Evolutionary conservation across 2,113 vertebrate species (phyloP), one percentile per base, ranked within the genome.

Genomic region (Neogale vison): DNA sequence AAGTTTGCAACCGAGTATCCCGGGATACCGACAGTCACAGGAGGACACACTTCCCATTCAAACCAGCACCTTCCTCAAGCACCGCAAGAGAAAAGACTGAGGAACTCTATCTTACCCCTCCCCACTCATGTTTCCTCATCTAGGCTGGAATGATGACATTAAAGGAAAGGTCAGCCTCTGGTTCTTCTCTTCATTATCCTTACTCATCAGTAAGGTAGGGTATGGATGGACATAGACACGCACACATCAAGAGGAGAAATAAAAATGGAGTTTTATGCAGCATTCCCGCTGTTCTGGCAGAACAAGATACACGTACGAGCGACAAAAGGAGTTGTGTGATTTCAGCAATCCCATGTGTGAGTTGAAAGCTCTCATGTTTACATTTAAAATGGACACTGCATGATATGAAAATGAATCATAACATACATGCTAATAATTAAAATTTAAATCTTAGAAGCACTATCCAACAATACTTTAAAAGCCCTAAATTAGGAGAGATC

Each of bases 291-390:
- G 21, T n/a, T 61, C 47, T 26, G 17, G 12, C 14, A 63, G 13
- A n/a, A 93, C 2, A 39, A 72, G 57, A 57, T 15, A 26, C 0
- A 7, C 0, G 1, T 1, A 42, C 0, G 0, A 42, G 31, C 39
- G 31, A 69, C n/a, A 42, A 29, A 67, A 29, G 3, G 14, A 63
- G 9, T 12, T 29, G 21, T 7, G 13, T 20, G 0, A 42, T 21
- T 69, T 63, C 1, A 42, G 6, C 1, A 8, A 72, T 17, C 71
- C 34, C 11, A 10, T 5, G 1, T 36, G 3, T 1, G 18, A 34
- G 20, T 31, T 52, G 34, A 42, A 77, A 90, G 67, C n/a, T 61
- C 72, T 80, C n/a, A 50, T 45, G 18, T 45, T 42, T 36, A 5
- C 14, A 4, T 83, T 42, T 55, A 42, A 90, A 90, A 34, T 14